phyloP scores from a whole-genome alignment of 1,140 invertebrate genomes.

The Drosophila virilis region DNA sequence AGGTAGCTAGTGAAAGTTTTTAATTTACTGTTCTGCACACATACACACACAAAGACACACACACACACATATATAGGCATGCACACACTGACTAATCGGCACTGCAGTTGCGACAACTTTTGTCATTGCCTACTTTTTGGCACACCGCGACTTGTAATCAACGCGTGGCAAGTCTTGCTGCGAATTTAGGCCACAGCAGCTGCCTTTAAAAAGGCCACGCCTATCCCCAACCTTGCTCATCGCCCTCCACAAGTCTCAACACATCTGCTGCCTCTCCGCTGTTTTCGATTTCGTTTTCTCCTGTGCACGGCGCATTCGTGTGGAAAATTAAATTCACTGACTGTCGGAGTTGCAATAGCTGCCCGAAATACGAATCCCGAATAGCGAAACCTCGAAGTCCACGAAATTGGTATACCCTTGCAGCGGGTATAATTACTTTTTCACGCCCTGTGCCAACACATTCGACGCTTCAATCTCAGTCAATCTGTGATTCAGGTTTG shows the following conservation, averaged over 20 bases:
- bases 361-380: constrained; percentile 10
- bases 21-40: constrained; percentile 53
- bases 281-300: constrained; percentile 56
- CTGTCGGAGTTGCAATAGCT: constrained; percentile 46
- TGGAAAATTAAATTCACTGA: constrained; percentile 76
- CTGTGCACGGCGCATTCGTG: constrained; percentile 57
- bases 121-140: constrained; percentile 64
- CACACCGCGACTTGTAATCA: constrained; percentile 59
- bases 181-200: constrained; percentile 29
- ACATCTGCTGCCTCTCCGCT: background rate
- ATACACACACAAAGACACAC: constrained; percentile 9
- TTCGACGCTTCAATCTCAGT: no score
- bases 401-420: background rate
- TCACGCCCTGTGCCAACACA: background rate
- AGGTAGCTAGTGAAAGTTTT: constrained; percentile 60
- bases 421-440: background rate
- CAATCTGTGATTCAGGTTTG: no score
- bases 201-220: constrained; percentile 1
- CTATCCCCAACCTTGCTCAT: no score
- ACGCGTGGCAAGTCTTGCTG: constrained; percentile 41
- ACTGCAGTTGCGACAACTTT: constrained; percentile 46
- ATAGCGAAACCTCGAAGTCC: background rate
- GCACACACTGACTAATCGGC: constrained; percentile 41
- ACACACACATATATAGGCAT: background rate
- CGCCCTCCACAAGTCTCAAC: no score